A percentile compares a stretch with the other conserved stretches of the same genome.
Evolutionary conservation across 2,797 vertebrate genomes (phyloP).

Genomic region (Rallus crepitans): DNA sequence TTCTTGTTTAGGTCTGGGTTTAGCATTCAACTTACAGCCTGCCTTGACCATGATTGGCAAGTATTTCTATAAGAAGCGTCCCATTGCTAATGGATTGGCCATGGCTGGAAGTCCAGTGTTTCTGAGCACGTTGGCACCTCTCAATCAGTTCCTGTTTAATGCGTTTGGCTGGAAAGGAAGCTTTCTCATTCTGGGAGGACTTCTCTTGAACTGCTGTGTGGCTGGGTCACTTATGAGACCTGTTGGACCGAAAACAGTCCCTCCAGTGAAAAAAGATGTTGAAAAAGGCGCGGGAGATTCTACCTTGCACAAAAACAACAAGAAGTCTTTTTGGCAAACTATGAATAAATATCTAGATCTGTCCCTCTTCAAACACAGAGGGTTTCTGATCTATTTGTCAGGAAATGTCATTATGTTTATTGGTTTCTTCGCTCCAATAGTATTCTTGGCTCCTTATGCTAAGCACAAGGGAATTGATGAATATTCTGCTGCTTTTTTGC

Average conservation of each 20-base stretch:
- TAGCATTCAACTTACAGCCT: slow-evolving; percentile 97
- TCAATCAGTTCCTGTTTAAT: slow-evolving; percentile 96
- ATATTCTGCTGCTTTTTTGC: slow-evolving; percentile 92
- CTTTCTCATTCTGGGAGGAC: slow-evolving; percentile 92
- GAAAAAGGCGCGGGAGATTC: slow-evolving; percentile 42
- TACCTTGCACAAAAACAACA: slow-evolving; percentile 69
- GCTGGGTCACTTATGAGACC: slow-evolving; percentile 96
- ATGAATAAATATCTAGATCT: slow-evolving; percentile 92
- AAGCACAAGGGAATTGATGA: slow-evolving; percentile 94
- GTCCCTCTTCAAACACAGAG: slow-evolving; percentile 93
- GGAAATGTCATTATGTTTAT: slow-evolving; percentile 97
- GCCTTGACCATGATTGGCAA: slow-evolving; percentile 95
- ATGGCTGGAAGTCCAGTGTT: slow-evolving; percentile 99
- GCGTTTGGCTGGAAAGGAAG: slow-evolving; percentile 94
- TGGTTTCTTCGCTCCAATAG: slow-evolving; percentile 95
- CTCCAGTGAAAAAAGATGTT: slow-evolving; percentile 76
- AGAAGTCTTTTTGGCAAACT: slow-evolving; percentile 72
- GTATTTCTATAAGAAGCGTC: slow-evolving; percentile 94
- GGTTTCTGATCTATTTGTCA: slow-evolving; percentile 95
- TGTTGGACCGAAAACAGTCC: slow-evolving; percentile 70
- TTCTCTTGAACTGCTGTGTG: slow-evolving; percentile 94
- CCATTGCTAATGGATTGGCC: slow-evolving; percentile 93
- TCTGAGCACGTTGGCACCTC: slow-evolving; percentile 93
- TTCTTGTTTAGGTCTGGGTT: slow-evolving; percentile 87
- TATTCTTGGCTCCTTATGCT: slow-evolving; percentile 93